phyloP scores from a whole-genome alignment of 2,888 invertebrate species.

The Augochlorella aurata region DNA sequence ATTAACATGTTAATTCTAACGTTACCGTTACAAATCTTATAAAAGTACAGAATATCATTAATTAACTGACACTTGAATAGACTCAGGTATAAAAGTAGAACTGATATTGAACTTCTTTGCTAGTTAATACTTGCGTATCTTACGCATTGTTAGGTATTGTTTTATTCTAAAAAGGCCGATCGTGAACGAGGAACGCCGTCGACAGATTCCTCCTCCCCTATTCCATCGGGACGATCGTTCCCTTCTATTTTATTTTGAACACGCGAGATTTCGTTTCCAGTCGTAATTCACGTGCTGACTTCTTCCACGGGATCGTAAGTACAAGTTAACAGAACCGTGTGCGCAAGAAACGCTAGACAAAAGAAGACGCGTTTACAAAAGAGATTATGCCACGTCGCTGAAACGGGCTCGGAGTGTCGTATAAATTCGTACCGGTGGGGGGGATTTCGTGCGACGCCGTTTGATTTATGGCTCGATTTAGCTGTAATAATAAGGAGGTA shows the following conservation, averaged over 20 bases:
- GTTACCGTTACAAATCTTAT: too few species aligned
- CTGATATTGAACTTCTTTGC: too few species aligned
- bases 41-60: too few species aligned
- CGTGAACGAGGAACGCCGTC: background rate
- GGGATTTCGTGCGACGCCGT: slow-evolving; percentile 38
- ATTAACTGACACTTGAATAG: too few species aligned
- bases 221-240: background rate
- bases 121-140: too few species aligned
- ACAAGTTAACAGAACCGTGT: background rate
- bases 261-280: slow-evolving; percentile 2
- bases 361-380: slow-evolving; percentile 11
- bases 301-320: background rate
- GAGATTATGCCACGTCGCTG: slow-evolving; percentile 1
- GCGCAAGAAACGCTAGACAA: background rate
- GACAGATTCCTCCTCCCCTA: background rate
- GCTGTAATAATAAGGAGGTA: slow-evolving; percentile 55
- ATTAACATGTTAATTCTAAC: too few species aligned
- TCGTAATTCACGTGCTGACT: slow-evolving; percentile 9
- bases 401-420: slow-evolving; percentile 3
- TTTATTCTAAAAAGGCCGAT: background rate
- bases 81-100: too few species aligned
- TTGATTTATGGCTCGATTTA: slow-evolving; percentile 61
- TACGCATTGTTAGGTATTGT: too few species aligned
- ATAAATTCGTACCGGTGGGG: slow-evolving; percentile 44
- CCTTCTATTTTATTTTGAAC: slow-evolving; percentile 10